Evolutionary conservation across 1,140 invertebrate genomes (phyloP).

Genomic region (Choristoneura fumiferana): DNA sequence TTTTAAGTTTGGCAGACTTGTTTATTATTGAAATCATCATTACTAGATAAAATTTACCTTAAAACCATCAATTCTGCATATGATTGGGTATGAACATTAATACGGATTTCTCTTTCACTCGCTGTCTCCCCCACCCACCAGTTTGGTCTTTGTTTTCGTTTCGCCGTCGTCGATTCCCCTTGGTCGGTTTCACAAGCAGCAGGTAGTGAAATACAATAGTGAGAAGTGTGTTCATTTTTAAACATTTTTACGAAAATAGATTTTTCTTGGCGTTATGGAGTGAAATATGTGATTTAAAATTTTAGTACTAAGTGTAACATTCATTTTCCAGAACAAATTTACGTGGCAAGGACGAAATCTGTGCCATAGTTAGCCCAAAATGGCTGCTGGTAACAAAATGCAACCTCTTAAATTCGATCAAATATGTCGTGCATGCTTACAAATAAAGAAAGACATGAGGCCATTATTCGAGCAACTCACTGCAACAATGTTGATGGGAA

Average conservation of each 20-base stretch:
- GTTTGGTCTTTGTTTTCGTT: conserved; percentile 13
- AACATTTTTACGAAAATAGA: conserved; percentile 6
- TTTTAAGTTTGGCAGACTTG: too few relatives aligned
- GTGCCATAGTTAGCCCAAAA: conserved; percentile 62
- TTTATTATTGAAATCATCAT: too few relatives aligned
- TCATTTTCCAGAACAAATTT: background rate
- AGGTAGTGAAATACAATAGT: conserved; percentile 10
- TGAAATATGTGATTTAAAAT: background rate
- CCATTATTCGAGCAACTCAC: conserved; percentile 80
- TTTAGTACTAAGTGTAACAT: background rate
- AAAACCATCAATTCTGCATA: too few relatives aligned
- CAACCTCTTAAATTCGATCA: conserved; percentile 75
- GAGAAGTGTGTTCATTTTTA: conserved; percentile 13
- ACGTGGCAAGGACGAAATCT: conserved; percentile 54
- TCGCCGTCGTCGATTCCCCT: conserved; percentile 12
- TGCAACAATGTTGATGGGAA: conserved; percentile 81
- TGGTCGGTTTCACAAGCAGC: conserved; percentile 3
- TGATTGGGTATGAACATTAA: background rate
- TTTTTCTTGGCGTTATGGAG: background rate
- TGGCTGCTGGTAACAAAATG: conserved; percentile 61
- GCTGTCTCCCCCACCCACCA: conserved; percentile 2
- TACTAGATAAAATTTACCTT: too few relatives aligned
- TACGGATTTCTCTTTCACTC: background rate
- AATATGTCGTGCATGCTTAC: conserved; percentile 81
- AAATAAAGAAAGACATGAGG: conserved; percentile 81